Base-by-base conservation (phyloP, 2,888 invertebrate species). In the Zaprionus obscuricornis region DNA sequence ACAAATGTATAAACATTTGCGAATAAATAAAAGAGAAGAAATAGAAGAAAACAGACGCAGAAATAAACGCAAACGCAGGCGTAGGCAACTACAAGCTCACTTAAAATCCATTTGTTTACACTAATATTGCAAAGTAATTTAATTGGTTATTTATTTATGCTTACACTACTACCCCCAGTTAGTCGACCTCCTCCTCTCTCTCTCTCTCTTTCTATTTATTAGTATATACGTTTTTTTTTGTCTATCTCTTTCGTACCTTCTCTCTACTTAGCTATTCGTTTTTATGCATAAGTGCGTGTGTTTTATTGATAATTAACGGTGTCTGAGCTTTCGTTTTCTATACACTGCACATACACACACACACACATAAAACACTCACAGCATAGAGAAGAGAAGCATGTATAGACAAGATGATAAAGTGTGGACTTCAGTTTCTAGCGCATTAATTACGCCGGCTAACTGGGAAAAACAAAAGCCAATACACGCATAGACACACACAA, bases 241-340 rank as follows among this genome's bases (percentile, higher is more conserved):
- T 59, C 49, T 51, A 50, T 68, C 34, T 34, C 5, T 27, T 43
- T 43, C 11, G 27, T 14, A 34, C 16, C 8, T 3, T 31, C 42
- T 34, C 46, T 18, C 20, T 63, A n/a, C n/a, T n/a, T n/a, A n/a
- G n/a, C 34, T 17, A 22, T 29, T 27, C 13, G 42, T 22, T 33
- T 56, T 33, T 37, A 40, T 50, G 34, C 45, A 45, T 52, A 66
- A 59, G 57, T 66, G 66, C 60, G 74, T 69, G 33, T 29, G 47
- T 16, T 57, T 71, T 46, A 81, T 74, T 60, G 71, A 60, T 78
- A 79, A 68, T 76, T 65, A 76, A 71, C 72, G 62, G 68, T 64
- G 63, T 49, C 54, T 64, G 42, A 71, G 78, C 78, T 78, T 83
- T 78, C 78, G 68, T 51, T 78, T 78, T 82, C 74, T 52, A 66